These are phyloP conservation scores for Phlogophora meticulosa DNA, from an alignment of 2,888 invertebrate species.

Conservation along the genomic window DNA sequence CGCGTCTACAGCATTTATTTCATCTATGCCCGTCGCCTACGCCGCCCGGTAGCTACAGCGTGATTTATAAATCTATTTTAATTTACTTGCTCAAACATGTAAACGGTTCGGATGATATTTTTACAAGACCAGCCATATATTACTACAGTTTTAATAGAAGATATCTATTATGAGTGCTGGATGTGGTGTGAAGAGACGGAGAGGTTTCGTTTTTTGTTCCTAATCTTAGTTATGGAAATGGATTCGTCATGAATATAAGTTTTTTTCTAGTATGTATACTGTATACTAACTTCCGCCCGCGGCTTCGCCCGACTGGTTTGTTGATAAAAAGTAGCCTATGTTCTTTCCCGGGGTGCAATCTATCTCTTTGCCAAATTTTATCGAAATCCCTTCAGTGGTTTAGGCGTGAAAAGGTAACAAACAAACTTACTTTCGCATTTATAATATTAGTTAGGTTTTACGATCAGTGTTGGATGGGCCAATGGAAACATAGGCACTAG, in stretches of 20 bases:
- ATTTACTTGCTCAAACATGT: conserved; percentile 67
- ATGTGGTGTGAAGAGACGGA: conserved; percentile 26
- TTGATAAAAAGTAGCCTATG: no score
- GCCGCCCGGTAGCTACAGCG: conserved; percentile 55
- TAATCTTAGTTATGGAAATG: background rate
- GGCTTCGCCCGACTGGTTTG: no score
- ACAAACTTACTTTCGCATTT: no score
- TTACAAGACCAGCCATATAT: conserved; percentile 70
- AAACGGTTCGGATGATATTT: conserved; percentile 77
- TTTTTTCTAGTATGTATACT: no score
- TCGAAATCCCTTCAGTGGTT: no score
- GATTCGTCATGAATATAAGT: background rate
- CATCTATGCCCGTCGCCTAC: conserved; percentile 55
- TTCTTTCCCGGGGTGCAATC: no score
- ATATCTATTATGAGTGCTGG: conserved; percentile 8
- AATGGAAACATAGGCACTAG: no score
- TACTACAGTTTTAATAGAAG: conserved; percentile 33
- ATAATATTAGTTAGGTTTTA: no score
- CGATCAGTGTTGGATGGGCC: no score
- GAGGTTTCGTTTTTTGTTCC: background rate
- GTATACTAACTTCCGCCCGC: no score
- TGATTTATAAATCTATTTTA: conserved; percentile 76
- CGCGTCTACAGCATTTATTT: conserved; percentile 13
- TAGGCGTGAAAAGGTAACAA: no score
- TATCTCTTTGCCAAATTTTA: no score